A percentile compares a stretch with the other conserved stretches of the same genome.
Conservation (phyloP, 2,113 vertebrate species). For the Gymnogyps californianus region DNA sequence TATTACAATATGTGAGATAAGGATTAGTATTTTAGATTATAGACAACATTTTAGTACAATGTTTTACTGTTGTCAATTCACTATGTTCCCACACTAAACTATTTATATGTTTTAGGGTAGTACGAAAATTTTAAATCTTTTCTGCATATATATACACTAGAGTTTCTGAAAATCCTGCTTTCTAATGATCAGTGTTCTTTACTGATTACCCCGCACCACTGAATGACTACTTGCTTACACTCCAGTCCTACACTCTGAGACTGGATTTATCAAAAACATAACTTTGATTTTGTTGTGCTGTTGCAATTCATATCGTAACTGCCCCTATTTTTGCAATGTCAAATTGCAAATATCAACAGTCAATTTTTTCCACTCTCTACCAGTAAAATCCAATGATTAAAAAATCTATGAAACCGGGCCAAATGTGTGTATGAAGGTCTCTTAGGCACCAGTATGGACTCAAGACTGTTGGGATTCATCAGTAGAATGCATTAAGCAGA, state of each 20-base stretch:
- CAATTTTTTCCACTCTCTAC: neutral
- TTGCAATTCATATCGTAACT: neutral
- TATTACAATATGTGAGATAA: rapidly evolving
- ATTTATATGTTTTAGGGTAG: neutral
- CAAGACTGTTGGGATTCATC: neutral
- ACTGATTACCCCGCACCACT: neutral
- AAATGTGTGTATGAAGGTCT: neutral
- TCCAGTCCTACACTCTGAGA: neutral
- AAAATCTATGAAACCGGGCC: neutral
- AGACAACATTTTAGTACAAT: neutral
- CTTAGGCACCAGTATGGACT: neutral
- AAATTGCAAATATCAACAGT: no score
- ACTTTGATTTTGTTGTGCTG: neutral
- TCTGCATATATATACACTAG: rapidly evolving
- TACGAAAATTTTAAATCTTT: neutral
- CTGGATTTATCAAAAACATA: neutral
- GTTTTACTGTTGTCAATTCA: neutral
- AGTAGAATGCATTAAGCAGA: neutral
- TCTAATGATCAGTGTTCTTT: neutral
- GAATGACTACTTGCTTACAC: neutral
- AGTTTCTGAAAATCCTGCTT: neutral
- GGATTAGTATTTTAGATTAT: neutral
- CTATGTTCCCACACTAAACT: neutral
- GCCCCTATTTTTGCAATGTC: neutral
- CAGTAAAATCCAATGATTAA: neutral